A percentile compares a stretch with the other conserved stretches of the same genome.
These are phyloP conservation scores for Trichonephila clavipes DNA, from an alignment of 1,140 invertebrate species.

Conservation along the genomic window DNA sequence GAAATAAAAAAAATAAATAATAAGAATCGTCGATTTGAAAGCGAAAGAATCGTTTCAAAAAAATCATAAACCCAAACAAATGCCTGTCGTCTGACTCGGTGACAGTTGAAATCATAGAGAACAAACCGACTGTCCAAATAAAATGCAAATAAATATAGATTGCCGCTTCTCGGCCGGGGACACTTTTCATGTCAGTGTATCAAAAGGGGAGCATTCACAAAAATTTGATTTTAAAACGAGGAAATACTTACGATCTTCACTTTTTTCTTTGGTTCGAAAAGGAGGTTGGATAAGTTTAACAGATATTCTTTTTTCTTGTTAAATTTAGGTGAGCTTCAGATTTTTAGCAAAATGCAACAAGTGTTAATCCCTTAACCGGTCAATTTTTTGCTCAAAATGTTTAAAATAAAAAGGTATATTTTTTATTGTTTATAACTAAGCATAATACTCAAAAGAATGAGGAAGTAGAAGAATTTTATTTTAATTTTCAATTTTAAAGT, in stretches of 20 bases:
- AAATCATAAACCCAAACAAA: conserved; percentile 66
- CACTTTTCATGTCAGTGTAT: not conserved
- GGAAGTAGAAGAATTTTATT: too few species aligned
- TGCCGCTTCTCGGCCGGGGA: not conserved
- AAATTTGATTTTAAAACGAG: not conserved
- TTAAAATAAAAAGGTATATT: too few species aligned
- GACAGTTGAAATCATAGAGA: conserved; percentile 69
- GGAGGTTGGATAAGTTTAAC: too few species aligned
- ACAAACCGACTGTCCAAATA: conserved; percentile 69
- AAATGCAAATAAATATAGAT: conserved; percentile 71
- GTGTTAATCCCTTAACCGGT: too few species aligned
- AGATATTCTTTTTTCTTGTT: too few species aligned
- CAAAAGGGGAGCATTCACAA: conserved; percentile 2
- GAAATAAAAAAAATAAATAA: not conserved
- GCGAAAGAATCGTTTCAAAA: not conserved
- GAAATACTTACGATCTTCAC: not conserved
- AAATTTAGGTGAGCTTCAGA: too few species aligned
- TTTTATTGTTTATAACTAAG: too few species aligned
- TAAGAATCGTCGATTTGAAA: not conserved
- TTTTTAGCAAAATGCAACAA: too few species aligned
- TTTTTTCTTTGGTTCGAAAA: too few species aligned
- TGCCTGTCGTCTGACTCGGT: conserved; percentile 33
- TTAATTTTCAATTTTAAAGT: too few species aligned
- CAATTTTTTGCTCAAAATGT: too few species aligned
- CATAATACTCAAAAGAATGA: too few species aligned